Percentiles rank a stretch among this genome's conserved stretches.
phyloP scores from a whole-genome alignment of 2,888 invertebrate species.

The Temnothorax unifasciatus region DNA sequence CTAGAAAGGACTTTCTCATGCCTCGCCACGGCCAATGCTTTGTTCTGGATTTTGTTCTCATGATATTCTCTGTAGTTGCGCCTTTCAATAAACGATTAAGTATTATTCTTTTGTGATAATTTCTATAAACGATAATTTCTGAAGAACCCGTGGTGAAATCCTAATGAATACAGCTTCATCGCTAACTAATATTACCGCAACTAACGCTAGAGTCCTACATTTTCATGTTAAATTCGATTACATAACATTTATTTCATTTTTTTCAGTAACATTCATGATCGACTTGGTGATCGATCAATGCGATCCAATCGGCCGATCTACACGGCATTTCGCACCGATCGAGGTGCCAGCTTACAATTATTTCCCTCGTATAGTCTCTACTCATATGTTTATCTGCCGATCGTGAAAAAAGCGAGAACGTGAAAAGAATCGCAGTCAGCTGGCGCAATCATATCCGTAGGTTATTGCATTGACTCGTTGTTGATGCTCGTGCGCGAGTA shows the following conservation, averaged over 20 bases:
- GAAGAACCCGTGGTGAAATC: neutral
- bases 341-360: slow-evolving; percentile 80
- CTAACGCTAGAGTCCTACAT: neutral
- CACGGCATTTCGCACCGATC: slow-evolving; percentile 58
- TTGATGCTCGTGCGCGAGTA: slow-evolving; percentile 56
- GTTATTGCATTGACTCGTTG: slow-evolving; percentile 79
- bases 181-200: neutral
- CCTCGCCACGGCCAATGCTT: neutral
- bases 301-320: slow-evolving; percentile 59
- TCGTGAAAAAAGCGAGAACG: slow-evolving; percentile 53
- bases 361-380: slow-evolving; percentile 77
- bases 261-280: slow-evolving; percentile 63
- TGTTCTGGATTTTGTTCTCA: slow-evolving; percentile 36
- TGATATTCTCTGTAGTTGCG: neutral
- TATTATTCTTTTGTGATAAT: neutral
- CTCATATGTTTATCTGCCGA: slow-evolving; percentile 58
- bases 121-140: neutral
- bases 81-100: neutral
- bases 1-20: slow-evolving; percentile 40
- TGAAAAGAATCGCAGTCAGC: slow-evolving; percentile 49
- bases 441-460: slow-evolving; percentile 53
- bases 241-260: slow-evolving; percentile 34
- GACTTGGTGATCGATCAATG: slow-evolving; percentile 70
- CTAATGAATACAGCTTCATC: neutral
- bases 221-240: slow-evolving; percentile 31